Percentiles rank a stretch among this genome's conserved stretches.
phyloP scores from a whole-genome alignment of 1,140 invertebrate genomes.

The Drosophila grimshawi region DNA sequence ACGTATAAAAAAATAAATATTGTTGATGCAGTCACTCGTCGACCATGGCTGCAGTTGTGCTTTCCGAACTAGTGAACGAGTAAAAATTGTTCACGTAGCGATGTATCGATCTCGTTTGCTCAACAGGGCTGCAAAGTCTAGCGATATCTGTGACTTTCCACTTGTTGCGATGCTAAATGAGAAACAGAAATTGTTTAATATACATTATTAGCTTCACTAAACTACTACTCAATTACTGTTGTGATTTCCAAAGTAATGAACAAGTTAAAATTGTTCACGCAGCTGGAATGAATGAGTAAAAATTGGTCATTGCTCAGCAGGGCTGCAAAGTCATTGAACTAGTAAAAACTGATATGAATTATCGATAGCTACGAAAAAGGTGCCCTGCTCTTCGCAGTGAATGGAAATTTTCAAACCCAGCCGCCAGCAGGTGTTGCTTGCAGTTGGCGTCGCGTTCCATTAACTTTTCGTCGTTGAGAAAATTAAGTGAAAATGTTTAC shows the following conservation, averaged over 20 bases:
- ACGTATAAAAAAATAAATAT: conserved; percentile 74
- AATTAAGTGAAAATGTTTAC: conserved; percentile 59
- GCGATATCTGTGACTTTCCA: neutral
- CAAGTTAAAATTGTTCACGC: no score
- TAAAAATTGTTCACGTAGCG: neutral
- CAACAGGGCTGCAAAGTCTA: neutral
- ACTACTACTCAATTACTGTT: no score
- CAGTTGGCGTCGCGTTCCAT: conserved; percentile 56
- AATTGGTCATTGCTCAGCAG: neutral
- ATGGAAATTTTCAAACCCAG: conserved; percentile 45
- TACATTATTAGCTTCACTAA: no score
- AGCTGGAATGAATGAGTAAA: no score
- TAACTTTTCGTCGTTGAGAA: conserved; percentile 21
- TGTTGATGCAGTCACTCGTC: conserved; percentile 45
- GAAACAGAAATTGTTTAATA: no score
- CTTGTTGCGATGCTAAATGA: no score
- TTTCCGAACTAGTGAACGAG: neutral
- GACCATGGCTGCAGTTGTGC: conserved; percentile 30
- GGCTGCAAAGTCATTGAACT: neutral
- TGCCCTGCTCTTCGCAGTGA: conserved; percentile 1
- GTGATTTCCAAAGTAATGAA: no score
- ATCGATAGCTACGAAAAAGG: neutral
- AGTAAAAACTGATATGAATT: no score
- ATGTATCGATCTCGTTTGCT: neutral
- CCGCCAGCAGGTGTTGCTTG: conserved; percentile 62